Conservation (phyloP, 2,797 vertebrate genomes). For the Neomorphus geoffroyi region DNA sequence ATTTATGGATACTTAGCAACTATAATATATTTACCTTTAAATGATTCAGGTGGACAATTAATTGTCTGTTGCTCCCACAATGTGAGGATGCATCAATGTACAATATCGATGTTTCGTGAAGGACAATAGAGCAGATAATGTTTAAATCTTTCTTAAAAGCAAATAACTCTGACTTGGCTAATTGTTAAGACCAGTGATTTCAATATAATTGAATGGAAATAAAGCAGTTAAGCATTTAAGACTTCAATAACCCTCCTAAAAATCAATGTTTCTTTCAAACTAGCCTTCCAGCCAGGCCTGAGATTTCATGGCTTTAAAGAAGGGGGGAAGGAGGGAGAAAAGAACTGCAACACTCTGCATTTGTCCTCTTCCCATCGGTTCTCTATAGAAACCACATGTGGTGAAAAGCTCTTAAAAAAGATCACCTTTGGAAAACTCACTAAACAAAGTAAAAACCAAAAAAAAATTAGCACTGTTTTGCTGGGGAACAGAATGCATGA, state of each 20-base stretch:
- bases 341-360: neutral
- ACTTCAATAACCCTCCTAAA: slow-evolving; percentile 64
- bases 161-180: slow-evolving; percentile 54
- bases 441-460: slow-evolving; percentile 5
- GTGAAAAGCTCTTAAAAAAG: neutral
- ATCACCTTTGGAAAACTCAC: slow-evolving; percentile 17
- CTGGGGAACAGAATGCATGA: neutral
- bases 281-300: neutral
- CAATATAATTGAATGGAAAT: slow-evolving; percentile 67
- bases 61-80: slow-evolving; percentile 2
- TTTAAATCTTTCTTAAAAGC: slow-evolving; percentile 56
- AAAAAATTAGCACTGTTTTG: neutral
- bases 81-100: neutral
- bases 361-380: neutral
- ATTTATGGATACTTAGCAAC: neutral
- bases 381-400: neutral
- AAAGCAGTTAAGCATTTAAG: slow-evolving; percentile 68
- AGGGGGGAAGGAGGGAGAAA: too few relatives aligned
- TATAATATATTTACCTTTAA: slow-evolving; percentile 24
- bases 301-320: slow-evolving; percentile 46
- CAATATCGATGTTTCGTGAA: slow-evolving; percentile 24
- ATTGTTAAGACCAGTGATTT: slow-evolving; percentile 69
- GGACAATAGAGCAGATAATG: slow-evolving; percentile 4
- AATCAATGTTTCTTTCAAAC: slow-evolving; percentile 71
- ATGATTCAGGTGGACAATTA: neutral